These are phyloP conservation scores for Hemithea aestivaria DNA, from an alignment of 2,888 invertebrate genomes.

Conservation along the genomic window DNA sequence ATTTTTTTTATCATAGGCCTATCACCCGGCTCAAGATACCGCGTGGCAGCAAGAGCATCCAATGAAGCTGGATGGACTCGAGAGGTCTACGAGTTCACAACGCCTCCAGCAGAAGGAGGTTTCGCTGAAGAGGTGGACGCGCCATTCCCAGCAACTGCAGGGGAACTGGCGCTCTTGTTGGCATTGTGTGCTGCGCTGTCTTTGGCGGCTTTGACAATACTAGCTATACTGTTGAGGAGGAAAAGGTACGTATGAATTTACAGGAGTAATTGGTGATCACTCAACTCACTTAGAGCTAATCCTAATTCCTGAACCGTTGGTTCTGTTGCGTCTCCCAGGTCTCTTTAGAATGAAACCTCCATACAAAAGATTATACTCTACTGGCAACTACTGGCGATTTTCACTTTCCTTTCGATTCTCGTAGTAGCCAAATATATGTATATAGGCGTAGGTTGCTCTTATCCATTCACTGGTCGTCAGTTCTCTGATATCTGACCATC, in stretches of 20 bases:
- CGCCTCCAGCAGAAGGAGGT: slow-evolving; percentile 75
- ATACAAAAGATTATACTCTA: too few species aligned
- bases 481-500: too few species aligned
- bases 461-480: too few species aligned
- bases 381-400: too few species aligned
- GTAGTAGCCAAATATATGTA: too few species aligned
- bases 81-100: slow-evolving; percentile 80
- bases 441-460: too few species aligned
- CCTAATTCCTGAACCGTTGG: too few species aligned
- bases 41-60: slow-evolving; percentile 79
- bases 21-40: slow-evolving; percentile 79
- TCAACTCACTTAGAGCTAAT: too few species aligned
- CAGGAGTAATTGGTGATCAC: neutral
- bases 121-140: slow-evolving; percentile 70
- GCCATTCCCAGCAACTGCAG: slow-evolving; percentile 69
- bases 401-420: too few species aligned
- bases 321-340: too few species aligned
- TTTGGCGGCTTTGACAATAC: slow-evolving; percentile 76
- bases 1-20: too few species aligned
- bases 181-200: slow-evolving; percentile 77
- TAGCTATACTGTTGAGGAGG: slow-evolving; percentile 78
- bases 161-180: slow-evolving; percentile 66
- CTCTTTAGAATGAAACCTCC: too few species aligned
- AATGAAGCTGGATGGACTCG: slow-evolving; percentile 82
- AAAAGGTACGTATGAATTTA: slow-evolving; percentile 53